Percentiles rank a stretch among this genome's conserved stretches.
phyloP scores from a whole-genome alignment of 2,888 invertebrate genomes.

The Dione juno region DNA sequence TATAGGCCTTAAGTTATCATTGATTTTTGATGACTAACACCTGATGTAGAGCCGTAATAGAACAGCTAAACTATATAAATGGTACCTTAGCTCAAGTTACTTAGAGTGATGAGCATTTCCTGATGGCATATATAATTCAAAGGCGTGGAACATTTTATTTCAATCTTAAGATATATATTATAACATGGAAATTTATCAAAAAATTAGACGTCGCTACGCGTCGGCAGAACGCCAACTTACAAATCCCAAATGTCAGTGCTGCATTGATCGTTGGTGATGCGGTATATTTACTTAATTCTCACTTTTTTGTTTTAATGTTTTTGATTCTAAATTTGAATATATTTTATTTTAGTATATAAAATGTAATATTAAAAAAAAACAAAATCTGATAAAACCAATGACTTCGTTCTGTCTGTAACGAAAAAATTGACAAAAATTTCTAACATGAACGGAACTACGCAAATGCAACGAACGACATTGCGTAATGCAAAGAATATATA shows the following conservation, averaged over 20 bases:
- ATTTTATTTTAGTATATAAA: no score
- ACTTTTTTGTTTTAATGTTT: no score
- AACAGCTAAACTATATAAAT: no score
- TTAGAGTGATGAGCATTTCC: no score
- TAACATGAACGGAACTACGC: not conserved
- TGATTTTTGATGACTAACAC: no score
- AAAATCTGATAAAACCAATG: not conserved
- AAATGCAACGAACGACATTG: no score
- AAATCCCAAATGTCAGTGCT: constrained; percentile 26
- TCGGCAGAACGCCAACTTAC: constrained; percentile 44
- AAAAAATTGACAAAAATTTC: not conserved
- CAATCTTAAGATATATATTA: not conserved
- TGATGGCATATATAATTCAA: no score
- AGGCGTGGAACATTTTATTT: no score
- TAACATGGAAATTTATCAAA: constrained; percentile 33
- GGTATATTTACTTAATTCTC: constrained; percentile 22
- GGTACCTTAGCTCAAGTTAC: no score
- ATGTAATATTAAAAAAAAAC: not conserved
- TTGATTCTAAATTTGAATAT: not conserved
- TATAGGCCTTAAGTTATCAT: no score
- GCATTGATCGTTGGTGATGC: constrained; percentile 37
- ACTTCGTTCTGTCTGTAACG: not conserved
- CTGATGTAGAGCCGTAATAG: no score
- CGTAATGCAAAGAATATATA: no score
- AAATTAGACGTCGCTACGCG: constrained; percentile 44